Conservation (phyloP, 2,888 invertebrate species). For the Lochmaea capreae region DNA sequence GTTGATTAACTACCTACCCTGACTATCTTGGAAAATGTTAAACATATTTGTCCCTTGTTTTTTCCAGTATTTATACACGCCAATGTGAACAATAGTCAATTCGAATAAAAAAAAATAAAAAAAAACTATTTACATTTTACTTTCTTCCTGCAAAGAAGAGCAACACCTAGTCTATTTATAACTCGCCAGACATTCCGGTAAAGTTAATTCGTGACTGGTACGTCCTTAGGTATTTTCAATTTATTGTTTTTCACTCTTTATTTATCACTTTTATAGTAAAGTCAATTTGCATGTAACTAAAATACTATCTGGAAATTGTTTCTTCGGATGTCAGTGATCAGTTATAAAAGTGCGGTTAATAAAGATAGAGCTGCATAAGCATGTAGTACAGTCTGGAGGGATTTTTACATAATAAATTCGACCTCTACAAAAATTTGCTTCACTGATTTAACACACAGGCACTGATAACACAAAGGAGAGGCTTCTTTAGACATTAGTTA, state of each 20-base stretch:
- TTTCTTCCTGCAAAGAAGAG: conserved; percentile 6
- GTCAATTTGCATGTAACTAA: background rate
- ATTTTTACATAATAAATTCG: no score
- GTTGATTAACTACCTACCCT: no score
- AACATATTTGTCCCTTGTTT: no score
- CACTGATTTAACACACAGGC: no score
- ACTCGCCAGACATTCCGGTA: conserved; percentile 50
- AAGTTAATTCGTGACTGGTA: conserved; percentile 51
- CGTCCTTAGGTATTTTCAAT: conserved; percentile 46
- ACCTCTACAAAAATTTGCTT: no score
- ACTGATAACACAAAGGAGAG: no score
- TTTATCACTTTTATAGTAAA: conserved; percentile 16
- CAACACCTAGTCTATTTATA: conserved; percentile 47
- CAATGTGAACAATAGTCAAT: conserved; percentile 9
- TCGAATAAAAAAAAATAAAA: background rate
- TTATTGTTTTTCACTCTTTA: conserved; percentile 33
- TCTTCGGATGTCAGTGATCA: background rate
- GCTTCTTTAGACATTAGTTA: no score
- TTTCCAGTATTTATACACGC: background rate
- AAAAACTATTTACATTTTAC: background rate
- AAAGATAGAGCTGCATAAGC: no score
- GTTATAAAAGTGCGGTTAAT: no score
- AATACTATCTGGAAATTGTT: background rate
- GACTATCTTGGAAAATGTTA: no score
- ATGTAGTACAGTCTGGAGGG: no score